Evolutionary conservation across 2,113 vertebrate genomes (phyloP).

Genomic region (Proteles cristata): DNA sequence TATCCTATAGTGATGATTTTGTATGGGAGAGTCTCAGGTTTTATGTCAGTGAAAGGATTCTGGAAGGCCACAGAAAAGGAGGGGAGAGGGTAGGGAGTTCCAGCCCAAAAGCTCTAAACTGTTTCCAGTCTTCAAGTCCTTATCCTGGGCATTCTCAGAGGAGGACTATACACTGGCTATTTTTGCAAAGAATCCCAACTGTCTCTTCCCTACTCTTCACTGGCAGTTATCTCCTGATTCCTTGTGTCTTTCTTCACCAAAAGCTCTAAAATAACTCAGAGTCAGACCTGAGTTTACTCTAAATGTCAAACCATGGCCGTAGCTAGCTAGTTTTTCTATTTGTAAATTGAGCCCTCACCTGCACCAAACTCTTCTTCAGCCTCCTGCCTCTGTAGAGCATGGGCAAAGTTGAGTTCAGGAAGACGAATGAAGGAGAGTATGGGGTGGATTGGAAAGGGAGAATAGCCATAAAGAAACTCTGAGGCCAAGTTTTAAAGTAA

Average conservation of each 20-base stretch:
- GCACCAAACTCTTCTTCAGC: neutral
- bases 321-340: neutral
- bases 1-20: slow-evolving; percentile 33
- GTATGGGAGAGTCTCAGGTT: neutral
- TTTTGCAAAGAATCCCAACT: neutral
- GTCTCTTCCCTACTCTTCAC: neutral
- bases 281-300: neutral
- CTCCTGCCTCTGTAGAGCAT: neutral
- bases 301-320: neutral
- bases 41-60: neutral
- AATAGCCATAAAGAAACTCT: neutral
- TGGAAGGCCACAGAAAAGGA: neutral
- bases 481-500: neutral
- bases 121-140: neutral
- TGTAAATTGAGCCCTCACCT: neutral
- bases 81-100: neutral
- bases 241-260: neutral
- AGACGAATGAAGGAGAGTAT: neutral
- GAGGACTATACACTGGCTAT: neutral
- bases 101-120: neutral
- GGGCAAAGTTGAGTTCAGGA: neutral
- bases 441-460: neutral
- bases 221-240: neutral
- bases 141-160: neutral
- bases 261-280: neutral